Evolutionary conservation across 2,113 vertebrate species (phyloP).

Genomic region (Ciconia stormi): DNA sequence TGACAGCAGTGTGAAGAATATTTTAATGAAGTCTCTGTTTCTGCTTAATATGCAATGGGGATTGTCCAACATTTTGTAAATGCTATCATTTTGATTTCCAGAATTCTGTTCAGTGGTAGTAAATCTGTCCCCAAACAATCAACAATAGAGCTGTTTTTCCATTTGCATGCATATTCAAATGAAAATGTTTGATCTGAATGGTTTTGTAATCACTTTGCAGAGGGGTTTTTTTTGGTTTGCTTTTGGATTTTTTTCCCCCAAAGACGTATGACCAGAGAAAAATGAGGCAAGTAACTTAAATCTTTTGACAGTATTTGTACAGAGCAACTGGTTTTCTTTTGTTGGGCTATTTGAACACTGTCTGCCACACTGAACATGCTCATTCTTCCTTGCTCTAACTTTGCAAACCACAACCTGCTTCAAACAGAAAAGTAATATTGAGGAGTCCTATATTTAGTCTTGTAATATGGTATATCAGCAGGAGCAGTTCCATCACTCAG

Average conservation of each 20-base stretch:
- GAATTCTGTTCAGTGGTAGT: neutral
- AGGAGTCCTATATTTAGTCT: neutral
- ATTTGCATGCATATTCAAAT: neutral
- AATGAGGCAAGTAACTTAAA: neutral
- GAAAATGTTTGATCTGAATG: neutral
- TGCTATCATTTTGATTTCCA: neutral
- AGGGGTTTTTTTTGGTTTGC: fast-evolving
- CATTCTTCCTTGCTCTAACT: neutral
- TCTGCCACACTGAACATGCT: neutral
- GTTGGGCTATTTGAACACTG: neutral
- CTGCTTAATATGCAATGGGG: neutral
- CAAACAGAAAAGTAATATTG: neutral
- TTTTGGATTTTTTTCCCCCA: neutral
- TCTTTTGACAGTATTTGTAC: neutral
- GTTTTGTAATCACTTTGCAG: neutral
- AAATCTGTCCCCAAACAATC: neutral
- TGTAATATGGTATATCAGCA: neutral
- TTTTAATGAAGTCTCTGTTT: neutral
- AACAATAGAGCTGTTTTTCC: neutral
- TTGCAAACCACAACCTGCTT: neutral
- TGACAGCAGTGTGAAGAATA: neutral
- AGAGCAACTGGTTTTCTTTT: neutral
- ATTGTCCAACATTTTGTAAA: neutral
- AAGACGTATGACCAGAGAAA: neutral
- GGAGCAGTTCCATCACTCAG: neutral